phyloP scores from a whole-genome alignment of 2,113 vertebrate species.

The Protobothrops flavoviridis region DNA sequence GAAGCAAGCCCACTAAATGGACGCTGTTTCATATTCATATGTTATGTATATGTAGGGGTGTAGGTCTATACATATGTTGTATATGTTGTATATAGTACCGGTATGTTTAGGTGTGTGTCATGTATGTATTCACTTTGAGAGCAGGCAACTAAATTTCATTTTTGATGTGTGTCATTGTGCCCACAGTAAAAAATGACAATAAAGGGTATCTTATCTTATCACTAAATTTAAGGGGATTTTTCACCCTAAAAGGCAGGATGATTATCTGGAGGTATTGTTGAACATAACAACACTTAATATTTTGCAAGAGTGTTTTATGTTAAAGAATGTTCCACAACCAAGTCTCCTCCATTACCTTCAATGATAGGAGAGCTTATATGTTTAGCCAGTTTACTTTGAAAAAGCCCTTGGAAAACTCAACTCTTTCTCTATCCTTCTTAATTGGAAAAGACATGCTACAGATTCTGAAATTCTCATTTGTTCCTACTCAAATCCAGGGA shows the following conservation, averaged over 20 bases:
- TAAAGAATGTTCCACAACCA: neutral
- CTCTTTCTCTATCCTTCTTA: slow-evolving; percentile 35
- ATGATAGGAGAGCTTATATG: neutral
- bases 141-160: too few species aligned
- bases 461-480: slow-evolving; percentile 16
- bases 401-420: slow-evolving; percentile 33
- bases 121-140: too few species aligned
- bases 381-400: slow-evolving; percentile 39
- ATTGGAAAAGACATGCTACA: slow-evolving; percentile 33
- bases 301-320: neutral
- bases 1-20: neutral
- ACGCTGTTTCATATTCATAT: too few species aligned
- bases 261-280: neutral
- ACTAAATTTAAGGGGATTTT: neutral
- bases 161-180: too few species aligned
- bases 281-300: neutral
- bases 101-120: too few species aligned
- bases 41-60: too few species aligned
- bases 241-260: neutral
- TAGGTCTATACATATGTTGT: too few species aligned
- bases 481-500: slow-evolving; percentile 45
- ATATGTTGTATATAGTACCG: too few species aligned
- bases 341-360: neutral
- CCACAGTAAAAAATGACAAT: too few species aligned
- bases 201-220: too few species aligned